Base-by-base conservation (phyloP, 1,140 invertebrate genomes). In the Panonychus citri region DNA sequence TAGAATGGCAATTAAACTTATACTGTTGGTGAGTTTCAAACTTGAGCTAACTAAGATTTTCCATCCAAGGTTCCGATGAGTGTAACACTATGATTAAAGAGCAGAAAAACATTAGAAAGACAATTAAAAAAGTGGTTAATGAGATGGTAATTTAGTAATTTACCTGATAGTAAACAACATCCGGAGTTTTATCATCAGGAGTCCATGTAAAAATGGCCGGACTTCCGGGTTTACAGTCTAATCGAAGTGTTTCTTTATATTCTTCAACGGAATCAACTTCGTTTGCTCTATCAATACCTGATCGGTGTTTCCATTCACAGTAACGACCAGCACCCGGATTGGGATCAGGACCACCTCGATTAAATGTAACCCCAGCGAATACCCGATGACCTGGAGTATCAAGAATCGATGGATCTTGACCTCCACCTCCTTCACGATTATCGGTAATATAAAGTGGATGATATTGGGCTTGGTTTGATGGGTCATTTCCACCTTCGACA, bases 401-500 rank as follows among this genome's bases (percentile, higher is more conserved):
- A 66, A 94, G 84, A 62, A 83, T 81, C 1, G 80, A 74, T 1
- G 78, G 80, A 65, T 89, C 87, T 67, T 88, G 80, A 57, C 78
- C 76, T 66, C 84, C 93, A 1, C 88, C 89, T 46, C 90, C 90
- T 43, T 89, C 76, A 0, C 82, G 76, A 70, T 91, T 87, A 65
- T 93, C 84, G 21, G 88, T 91, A 60, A 95, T 90, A 70, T 95
- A 95, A 70, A 95, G 86, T 7, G 90, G 89, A 73, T 95, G 89
- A 67, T 86, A 91, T 61, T 81, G 77, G 5, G 85, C 85, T 0
- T 85, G 81, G 24, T 76, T 71, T 1, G 82, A 75, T 0, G 82
- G 73, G 68, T 94, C 77, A 19, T 77, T 70, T 15, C 89, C 89
- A 3, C 83, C 88, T 71, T 95, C 88, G 0, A 83, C 77, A 17